Percentiles rank a stretch among this genome's conserved stretches.
phyloP scores from a whole-genome alignment of 2,888 invertebrate species.

The Sycophila texana region DNA sequence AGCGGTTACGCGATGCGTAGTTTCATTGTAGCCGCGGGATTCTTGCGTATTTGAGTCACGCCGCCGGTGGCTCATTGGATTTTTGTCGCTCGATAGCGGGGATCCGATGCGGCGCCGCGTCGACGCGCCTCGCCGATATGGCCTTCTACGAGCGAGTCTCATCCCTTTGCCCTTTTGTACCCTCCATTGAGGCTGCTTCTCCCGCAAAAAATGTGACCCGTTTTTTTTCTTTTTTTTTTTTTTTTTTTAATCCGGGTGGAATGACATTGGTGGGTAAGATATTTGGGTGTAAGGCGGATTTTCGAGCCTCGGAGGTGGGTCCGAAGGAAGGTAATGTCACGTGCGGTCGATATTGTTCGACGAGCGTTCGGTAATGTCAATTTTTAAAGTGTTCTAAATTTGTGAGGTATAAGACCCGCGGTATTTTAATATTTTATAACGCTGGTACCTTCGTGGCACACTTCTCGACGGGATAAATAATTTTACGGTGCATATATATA shows the following conservation, averaged over 20 bases:
- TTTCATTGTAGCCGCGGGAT: conserved; percentile 21
- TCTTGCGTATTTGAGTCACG: conserved; percentile 20
- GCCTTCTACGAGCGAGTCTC: background rate
- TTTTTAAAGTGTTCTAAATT: too few species aligned
- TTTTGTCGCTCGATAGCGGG: conserved; percentile 9
- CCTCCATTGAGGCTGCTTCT: background rate
- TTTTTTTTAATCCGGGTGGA: background rate
- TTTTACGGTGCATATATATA: too few species aligned
- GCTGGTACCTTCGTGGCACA: too few species aligned
- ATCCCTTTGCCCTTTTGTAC: too few species aligned
- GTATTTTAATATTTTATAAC: too few species aligned
- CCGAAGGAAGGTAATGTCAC: too few species aligned
- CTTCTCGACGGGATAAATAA: too few species aligned
- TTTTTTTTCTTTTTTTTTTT: too few species aligned
- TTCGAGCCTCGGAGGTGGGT: too few species aligned
- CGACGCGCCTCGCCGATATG: background rate
- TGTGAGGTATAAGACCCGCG: too few species aligned
- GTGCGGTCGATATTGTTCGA: background rate
- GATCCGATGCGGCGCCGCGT: background rate
- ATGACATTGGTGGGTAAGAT: background rate
- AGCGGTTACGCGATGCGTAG: conserved; percentile 6
- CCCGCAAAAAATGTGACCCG: background rate
- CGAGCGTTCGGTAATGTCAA: too few species aligned
- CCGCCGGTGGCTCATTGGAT: conserved; percentile 14
- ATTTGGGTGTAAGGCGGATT: too few species aligned